Conservation (phyloP, 2,888 invertebrate genomes). For the Ramazzottius varieornatus region DNA sequence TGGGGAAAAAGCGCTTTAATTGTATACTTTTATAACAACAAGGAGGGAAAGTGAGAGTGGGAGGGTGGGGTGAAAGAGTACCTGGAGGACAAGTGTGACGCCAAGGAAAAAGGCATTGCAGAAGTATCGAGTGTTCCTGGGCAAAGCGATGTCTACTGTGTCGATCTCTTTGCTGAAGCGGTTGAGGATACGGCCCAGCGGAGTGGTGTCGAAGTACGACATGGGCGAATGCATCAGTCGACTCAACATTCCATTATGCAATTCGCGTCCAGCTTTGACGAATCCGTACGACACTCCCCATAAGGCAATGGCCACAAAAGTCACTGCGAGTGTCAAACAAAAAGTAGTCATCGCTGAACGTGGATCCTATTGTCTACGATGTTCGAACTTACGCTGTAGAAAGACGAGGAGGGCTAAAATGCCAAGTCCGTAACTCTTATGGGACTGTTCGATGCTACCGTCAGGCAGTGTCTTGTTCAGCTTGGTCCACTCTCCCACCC, state of each 20-base stretch:
- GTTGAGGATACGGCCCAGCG: slow-evolving; percentile 19
- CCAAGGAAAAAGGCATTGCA: neutral
- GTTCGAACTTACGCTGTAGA: neutral
- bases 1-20: too few species aligned
- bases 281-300: too few species aligned
- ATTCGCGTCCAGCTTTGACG: slow-evolving; percentile 8
- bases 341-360: too few species aligned
- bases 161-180: slow-evolving; percentile 21
- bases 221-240: slow-evolving; percentile 17
- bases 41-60: too few species aligned
- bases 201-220: slow-evolving; percentile 20
- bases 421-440: neutral
- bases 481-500: neutral
- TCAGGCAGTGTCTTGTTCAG: neutral
- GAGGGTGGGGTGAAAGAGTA: too few species aligned
- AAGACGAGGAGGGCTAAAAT: neutral
- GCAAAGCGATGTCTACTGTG: slow-evolving; percentile 15
- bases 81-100: slow-evolving; percentile 8
- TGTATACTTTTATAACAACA: too few species aligned
- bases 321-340: too few species aligned
- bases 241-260: slow-evolving; percentile 11
- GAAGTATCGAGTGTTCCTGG: neutral
- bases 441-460: neutral
- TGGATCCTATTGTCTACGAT: too few species aligned
- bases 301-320: too few species aligned